Evolutionary conservation across 2,797 vertebrate genomes (phyloP), one percentile per base, ranked within the genome.

Genomic region (Melanotaenia parkinsoni): DNA sequence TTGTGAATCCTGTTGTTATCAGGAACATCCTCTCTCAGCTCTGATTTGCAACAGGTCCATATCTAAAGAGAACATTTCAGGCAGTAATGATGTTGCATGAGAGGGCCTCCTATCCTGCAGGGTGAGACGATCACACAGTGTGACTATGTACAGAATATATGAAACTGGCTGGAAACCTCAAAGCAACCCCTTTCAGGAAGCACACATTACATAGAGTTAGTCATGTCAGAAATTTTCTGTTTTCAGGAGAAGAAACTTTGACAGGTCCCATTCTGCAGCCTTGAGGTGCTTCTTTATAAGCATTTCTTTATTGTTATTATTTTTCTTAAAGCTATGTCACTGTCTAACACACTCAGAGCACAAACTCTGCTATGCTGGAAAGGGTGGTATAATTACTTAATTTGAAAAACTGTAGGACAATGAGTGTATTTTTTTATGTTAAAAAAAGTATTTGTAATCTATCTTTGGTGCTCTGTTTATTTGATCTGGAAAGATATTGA

Each of bases 1-100:
- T 84, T 68, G 58, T 64, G 62, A 54, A 83, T 79, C 56, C 64
- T 58, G 62, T 63, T 70, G 63, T 86, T 86, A 89, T 86, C 64
- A 16, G 65, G 74, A 75, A 68, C 51, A 53, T 82, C 80, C 79
- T 79, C 84, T 80, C 57, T 63, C 38, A 22, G 74, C 62, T 75
- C 67, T 69, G 8, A 74, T 60, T 62, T 20, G n/a, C 79, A 74
- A 68, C 86, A 68, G 81, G 80, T 82, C 71, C 70, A 63, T 40
- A 32, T 33, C 65, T 67, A 33, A 63, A 56, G 71, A 63, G 70
- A 70, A 68, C 69, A 76, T 83, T 38, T 75, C 58, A 78, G 50
- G 14, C 7, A 1, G 38, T 73, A 72, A 79, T 56, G 75, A 79
- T 58, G 67, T 64, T 54, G 63, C 70, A 35, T 53, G 68, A 11